phyloP scores from a whole-genome alignment of 2,113 vertebrate species.

The Tor tambroides region DNA sequence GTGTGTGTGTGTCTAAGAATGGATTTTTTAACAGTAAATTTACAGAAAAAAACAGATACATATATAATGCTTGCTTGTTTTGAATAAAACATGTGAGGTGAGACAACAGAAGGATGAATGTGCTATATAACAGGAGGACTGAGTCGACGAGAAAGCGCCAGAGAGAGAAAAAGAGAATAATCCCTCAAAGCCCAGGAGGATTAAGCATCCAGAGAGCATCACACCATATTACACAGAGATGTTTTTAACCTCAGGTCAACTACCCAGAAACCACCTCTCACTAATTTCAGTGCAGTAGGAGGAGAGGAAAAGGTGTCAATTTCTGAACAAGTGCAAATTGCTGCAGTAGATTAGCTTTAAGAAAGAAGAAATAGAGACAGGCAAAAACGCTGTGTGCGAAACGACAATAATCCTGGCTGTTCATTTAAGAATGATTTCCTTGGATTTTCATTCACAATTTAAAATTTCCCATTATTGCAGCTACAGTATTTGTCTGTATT shows the following conservation, averaged over 20 bases:
- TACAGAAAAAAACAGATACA: conserved; percentile 1
- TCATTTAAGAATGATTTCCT: conserved; percentile 5
- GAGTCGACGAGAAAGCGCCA: conserved; percentile 11
- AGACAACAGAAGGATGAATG: conserved; percentile 33
- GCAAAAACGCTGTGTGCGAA: neutral
- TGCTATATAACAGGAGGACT: conserved; percentile 20
- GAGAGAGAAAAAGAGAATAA: conserved; percentile 44
- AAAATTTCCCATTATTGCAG: neutral
- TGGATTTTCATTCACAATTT: neutral
- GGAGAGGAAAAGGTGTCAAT: neutral
- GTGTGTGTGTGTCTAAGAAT: neutral
- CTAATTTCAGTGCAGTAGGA: conserved; percentile 14
- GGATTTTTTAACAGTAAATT: neutral
- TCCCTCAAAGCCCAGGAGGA: conserved; percentile 51
- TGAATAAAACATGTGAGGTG: conserved; percentile 9
- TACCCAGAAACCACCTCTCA: conserved; percentile 31
- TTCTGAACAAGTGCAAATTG: conserved; percentile 25
- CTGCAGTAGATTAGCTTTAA: conserved; percentile 4
- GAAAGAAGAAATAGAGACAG: neutral
- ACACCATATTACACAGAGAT: conserved; percentile 39
- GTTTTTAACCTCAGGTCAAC: conserved; percentile 46
- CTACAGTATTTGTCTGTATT: neutral
- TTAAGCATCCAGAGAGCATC: conserved; percentile 50
- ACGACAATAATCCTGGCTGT: neutral
- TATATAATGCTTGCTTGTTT: neutral